Percentiles rank a stretch among this genome's conserved stretches.
These are phyloP conservation scores for Diorhabda sublineata DNA, from an alignment of 1,140 invertebrate genomes.

Conservation along the genomic window DNA sequence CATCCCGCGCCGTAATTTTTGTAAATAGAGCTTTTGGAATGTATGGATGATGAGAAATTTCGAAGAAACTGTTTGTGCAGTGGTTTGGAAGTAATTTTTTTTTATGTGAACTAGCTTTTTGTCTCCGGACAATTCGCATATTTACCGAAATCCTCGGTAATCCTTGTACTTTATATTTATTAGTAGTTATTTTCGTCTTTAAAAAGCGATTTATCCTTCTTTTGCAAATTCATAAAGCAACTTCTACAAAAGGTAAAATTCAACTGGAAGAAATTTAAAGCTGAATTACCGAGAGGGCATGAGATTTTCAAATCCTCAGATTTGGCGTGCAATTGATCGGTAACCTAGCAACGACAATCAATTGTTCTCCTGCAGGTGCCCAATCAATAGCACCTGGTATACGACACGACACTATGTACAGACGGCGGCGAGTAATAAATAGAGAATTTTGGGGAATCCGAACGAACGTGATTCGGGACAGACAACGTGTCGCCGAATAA, in stretches of 20 bases:
- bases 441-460: constrained; percentile 22
- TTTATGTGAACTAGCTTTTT: no score
- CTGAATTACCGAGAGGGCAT: constrained; percentile 30
- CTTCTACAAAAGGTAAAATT: constrained; percentile 2
- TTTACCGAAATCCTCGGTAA: neutral
- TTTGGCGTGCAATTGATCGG: constrained; percentile 40
- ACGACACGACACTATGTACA: constrained; percentile 23
- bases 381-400: constrained; percentile 45
- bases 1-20: no score
- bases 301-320: constrained; percentile 45
- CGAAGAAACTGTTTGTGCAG: no score
- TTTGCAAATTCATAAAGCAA: neutral
- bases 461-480: constrained; percentile 4
- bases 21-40: no score
- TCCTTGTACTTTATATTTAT: constrained; percentile 1
- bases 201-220: neutral
- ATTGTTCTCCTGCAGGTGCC: constrained; percentile 46
- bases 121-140: neutral
- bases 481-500: constrained; percentile 21
- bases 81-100: no score
- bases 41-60: no score
- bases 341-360: constrained; percentile 44
- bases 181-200: neutral
- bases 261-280: constrained; percentile 13
- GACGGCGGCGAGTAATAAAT: constrained; percentile 7